Evolutionary conservation across 92 coral and sea anemone species (phyloP), one percentile per base, ranked within the genome.

Genomic region (Epizoanthus illoricatus): DNA sequence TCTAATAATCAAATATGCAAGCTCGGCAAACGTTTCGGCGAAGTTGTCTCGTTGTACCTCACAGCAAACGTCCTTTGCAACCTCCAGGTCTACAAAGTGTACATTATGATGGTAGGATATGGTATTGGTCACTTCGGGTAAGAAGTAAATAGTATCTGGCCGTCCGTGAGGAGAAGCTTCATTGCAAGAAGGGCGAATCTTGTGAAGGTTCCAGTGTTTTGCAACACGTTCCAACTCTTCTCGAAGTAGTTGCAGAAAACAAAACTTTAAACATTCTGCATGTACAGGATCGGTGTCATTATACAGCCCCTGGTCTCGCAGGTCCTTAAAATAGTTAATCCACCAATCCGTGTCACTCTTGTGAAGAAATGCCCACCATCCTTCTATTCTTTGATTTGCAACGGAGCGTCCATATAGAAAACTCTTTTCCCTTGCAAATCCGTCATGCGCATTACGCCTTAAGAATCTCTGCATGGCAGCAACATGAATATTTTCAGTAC

Each of bases 401-500:
- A 85, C 81, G 5, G 92, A 76, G 57, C 74, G 74, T 20, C 92
- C 89, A 36, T 60, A 85, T 49, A 89, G 58, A 71, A 87, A 90
- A 28, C 89, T 81, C 58, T 85, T 87, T 19, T 72, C 76, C 67
- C 85, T 84, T 61, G 65, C 80, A 85, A 87, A 88, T 70, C 74
- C 81, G 82, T 90, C 91, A 49, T 62, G 83, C 39, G 80, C 91
- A 61, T 90, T 75, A 64, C 89, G 92, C 80, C 90, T 79, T 23
- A 91, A 80, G 58, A 89, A 91, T 72, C 90, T 82, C 84, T 88
- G 95, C 85, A 91, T 91, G 2, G 84, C 95, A 20, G 91, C 83
- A 55, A 88, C 84, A 65, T 80, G 74, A 17, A 72, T 90, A 75
- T 91, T 91, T 79, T 86, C 92, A 23, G 94, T 91, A 47, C 90